Conservation (phyloP, 2,888 invertebrate species). For the Automeris io region DNA sequence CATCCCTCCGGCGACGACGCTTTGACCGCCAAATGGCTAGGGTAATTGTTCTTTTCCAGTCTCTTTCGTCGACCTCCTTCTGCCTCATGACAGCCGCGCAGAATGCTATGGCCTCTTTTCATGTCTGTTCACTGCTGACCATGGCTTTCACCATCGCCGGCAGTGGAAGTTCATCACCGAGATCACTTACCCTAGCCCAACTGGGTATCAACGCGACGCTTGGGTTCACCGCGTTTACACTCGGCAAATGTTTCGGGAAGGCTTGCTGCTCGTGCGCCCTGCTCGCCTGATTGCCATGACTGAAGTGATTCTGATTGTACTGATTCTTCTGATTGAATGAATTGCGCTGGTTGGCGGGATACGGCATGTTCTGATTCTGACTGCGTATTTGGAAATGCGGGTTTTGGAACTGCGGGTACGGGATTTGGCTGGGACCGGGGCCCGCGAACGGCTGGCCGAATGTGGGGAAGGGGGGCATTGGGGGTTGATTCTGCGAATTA, state of each 20-base stretch:
- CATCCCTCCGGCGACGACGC: too few relatives aligned
- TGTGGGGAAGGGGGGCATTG: slow-evolving; percentile 44
- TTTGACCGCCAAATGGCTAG: too few relatives aligned
- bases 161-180: too few relatives aligned
- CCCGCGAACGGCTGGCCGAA: slow-evolving; percentile 40
- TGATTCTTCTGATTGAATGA: slow-evolving; percentile 13
- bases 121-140: too few relatives aligned
- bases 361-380: slow-evolving; percentile 17
- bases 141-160: too few relatives aligned
- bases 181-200: slow-evolving; percentile 35
- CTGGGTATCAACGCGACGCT: slow-evolving; percentile 35
- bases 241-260: slow-evolving; percentile 46
- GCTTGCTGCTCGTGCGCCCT: slow-evolving; percentile 16
- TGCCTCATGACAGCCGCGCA: too few relatives aligned
- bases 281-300: slow-evolving; percentile 13
- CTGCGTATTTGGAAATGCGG: slow-evolving; percentile 37
- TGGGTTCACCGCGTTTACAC: slow-evolving; percentile 21
- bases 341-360: slow-evolving; percentile 15
- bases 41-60: too few relatives aligned
- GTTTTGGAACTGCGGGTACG: slow-evolving; percentile 45
- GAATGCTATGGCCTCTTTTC: too few relatives aligned
- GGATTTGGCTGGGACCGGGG: slow-evolving; percentile 40
- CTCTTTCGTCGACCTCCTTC: too few relatives aligned
- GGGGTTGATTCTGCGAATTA: slow-evolving; percentile 33
- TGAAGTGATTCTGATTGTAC: slow-evolving; percentile 13